Evolutionary conservation across 92 coral and sea anemone genomes (phyloP).

Genomic region (Umimayanthus kanabou): DNA sequence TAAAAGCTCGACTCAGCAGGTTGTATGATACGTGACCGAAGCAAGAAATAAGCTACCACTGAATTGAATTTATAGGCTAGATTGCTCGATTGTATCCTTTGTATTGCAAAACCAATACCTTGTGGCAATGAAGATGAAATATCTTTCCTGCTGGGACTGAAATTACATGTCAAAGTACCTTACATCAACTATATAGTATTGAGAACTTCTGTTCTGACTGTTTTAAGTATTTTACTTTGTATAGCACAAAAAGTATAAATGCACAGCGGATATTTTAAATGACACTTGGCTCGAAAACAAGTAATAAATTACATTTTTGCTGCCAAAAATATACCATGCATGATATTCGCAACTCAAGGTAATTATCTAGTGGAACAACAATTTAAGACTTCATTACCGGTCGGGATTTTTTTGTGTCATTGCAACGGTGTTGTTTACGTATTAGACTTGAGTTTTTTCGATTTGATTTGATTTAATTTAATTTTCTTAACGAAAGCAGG

Average conservation of each 20-base stretch:
- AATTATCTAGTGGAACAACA: too few species aligned
- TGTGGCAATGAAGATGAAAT: background rate
- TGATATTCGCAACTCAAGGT: too few species aligned
- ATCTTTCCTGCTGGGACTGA: background rate
- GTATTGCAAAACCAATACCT: background rate
- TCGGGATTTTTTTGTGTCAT: too few species aligned
- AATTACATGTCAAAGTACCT: background rate
- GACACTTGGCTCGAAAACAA: background rate
- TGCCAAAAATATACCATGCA: too few species aligned
- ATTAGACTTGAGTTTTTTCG: background rate
- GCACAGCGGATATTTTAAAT: background rate
- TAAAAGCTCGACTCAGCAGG: background rate
- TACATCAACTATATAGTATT: background rate
- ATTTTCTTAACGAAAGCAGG: too few species aligned
- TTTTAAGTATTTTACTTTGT: background rate
- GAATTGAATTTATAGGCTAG: background rate
- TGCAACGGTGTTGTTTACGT: background rate
- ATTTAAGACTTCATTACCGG: too few species aligned
- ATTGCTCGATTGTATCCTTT: slow-evolving; percentile 6
- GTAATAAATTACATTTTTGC: too few species aligned
- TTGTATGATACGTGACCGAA: background rate
- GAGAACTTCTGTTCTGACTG: background rate
- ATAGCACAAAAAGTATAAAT: too few species aligned
- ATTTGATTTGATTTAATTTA: too few species aligned
- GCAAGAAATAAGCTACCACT: background rate